Evolutionary conservation across 2,888 invertebrate species (phyloP).

Genomic region (Thymelicus sylvestris): DNA sequence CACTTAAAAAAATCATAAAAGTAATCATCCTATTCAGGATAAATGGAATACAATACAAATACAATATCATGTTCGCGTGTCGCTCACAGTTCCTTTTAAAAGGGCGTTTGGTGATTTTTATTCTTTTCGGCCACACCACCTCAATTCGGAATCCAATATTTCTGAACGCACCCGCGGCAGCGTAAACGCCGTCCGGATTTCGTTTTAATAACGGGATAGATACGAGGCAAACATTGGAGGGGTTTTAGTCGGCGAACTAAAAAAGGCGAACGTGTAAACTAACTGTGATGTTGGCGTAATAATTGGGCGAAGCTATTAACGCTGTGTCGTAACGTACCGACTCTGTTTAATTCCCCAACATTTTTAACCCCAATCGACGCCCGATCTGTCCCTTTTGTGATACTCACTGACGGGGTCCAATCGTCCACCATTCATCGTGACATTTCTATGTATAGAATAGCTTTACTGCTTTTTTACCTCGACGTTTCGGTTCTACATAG

Average conservation of each 20-base stretch:
- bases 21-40: conserved; percentile 23
- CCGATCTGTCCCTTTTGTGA: conserved; percentile 36
- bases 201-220: conserved; percentile 56
- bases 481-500: conserved; percentile 31
- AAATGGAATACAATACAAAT: conserved; percentile 32
- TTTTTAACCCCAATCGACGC: conserved; percentile 49
- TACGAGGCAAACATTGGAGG: conserved; percentile 51
- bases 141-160: conserved; percentile 52
- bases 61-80: conserved; percentile 32
- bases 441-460: conserved; percentile 29
- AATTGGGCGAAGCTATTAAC: conserved; percentile 55
- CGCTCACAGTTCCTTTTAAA: conserved; percentile 37
- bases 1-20: conserved; percentile 14
- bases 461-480: conserved; percentile 19
- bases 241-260: conserved; percentile 47
- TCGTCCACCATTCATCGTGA: conserved; percentile 19
- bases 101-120: conserved; percentile 32
- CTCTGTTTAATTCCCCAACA: conserved; percentile 47
- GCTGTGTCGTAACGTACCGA: conserved; percentile 42
- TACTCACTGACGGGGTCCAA: conserved; percentile 23
- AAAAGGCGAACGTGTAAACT: conserved; percentile 47
- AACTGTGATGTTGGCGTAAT: conserved; percentile 50
- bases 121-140: conserved; percentile 36
- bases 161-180: conserved; percentile 45
- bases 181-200: conserved; percentile 48